Evolutionary conservation across 2,797 vertebrate species (phyloP).

Genomic region (Iguana delicatissima): DNA sequence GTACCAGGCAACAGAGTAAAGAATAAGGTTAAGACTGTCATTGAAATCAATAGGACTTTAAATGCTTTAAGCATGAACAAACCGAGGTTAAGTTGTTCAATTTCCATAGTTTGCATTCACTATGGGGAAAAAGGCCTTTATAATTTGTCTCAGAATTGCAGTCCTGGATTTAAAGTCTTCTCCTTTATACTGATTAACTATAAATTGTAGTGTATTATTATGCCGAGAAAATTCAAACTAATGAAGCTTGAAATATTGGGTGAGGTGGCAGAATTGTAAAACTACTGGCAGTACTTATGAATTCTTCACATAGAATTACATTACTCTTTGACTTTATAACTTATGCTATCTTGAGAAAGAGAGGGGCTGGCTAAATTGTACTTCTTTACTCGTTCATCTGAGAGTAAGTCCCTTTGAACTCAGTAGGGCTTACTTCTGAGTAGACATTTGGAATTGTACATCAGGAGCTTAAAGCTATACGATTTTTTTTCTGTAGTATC

Average conservation of each 20-base stretch:
- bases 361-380: background rate
- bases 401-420: background rate
- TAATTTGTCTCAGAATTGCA: conserved; percentile 66
- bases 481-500: conserved; percentile 28
- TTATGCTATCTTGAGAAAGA: conserved; percentile 42
- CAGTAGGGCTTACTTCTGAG: background rate
- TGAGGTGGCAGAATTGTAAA: conserved; percentile 60
- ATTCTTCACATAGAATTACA: conserved; percentile 66
- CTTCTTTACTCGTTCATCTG: background rate
- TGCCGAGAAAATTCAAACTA: conserved; percentile 75
- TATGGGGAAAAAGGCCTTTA: conserved; percentile 72
- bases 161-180: conserved; percentile 55
- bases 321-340: conserved; percentile 63
- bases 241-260: conserved; percentile 72
- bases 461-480: conserved; percentile 18
- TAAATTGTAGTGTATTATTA: conserved; percentile 71
- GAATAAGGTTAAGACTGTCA: background rate
- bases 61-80: background rate
- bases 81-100: conserved; percentile 52
- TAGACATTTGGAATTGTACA: background rate
- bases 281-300: conserved; percentile 59
- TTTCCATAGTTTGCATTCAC: conserved; percentile 68
- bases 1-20: background rate
- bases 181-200: conserved; percentile 72
- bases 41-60: background rate